Percentiles rank a stretch among this genome's conserved stretches.
Evolutionary conservation across 92 coral and sea anemone species (phyloP).

Genomic region (Heliopora coerulea): DNA sequence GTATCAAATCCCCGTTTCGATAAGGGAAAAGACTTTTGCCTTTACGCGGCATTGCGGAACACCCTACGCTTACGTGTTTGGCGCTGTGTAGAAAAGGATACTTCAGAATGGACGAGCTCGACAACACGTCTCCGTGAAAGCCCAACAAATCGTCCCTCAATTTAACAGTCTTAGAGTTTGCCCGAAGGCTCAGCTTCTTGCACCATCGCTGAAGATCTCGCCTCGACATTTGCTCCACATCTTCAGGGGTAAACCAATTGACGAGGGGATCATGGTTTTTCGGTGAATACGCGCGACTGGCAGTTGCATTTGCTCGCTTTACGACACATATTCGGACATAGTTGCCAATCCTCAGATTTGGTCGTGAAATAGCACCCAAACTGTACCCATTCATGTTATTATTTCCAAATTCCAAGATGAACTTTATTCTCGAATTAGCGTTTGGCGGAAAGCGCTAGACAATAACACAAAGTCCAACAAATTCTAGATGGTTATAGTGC

Average conservation of each 20-base stretch:
- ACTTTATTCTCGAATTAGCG: not conserved
- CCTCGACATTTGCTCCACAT: constrained; percentile 58
- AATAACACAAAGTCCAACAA: not conserved
- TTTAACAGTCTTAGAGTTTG: constrained; percentile 61
- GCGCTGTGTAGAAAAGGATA: constrained; percentile 64
- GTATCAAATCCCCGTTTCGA: not conserved
- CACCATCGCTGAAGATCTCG: constrained; percentile 76
- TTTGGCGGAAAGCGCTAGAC: constrained; percentile 4
- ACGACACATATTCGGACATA: not conserved
- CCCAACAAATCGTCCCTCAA: constrained; percentile 58
- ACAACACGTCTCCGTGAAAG: constrained; percentile 59
- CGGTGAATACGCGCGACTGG: not conserved
- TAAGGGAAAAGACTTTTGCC: not conserved
- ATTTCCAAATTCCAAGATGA: not conserved
- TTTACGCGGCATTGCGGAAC: not conserved
- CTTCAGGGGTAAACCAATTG: constrained; percentile 65
- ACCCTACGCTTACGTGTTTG: not conserved
- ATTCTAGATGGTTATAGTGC: not conserved
- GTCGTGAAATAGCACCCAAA: not conserved
- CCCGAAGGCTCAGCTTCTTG: constrained; percentile 72
- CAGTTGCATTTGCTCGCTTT: not conserved
- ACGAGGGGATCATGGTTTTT: not conserved
- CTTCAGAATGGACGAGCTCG: constrained; percentile 66
- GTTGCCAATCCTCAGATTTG: not conserved
- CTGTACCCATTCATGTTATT: constrained; percentile 1